Base-by-base conservation (phyloP, 2,113 vertebrate species). In the Vanacampus margaritifer region DNA sequence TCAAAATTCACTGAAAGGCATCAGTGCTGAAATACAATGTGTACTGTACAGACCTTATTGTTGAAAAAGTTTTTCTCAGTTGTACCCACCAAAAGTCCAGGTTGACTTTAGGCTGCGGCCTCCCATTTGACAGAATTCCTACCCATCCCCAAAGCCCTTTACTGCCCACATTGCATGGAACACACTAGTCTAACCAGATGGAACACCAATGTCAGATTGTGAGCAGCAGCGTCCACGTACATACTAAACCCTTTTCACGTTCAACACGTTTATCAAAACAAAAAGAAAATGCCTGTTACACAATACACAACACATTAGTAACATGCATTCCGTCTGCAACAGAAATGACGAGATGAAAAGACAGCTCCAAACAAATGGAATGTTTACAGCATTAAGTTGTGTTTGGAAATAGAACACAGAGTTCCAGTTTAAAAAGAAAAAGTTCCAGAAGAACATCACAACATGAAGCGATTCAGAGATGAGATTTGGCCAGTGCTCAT, bases 321-420 rank as follows among this genome's bases (percentile, higher is more conserved):
- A 84, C 76, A 89, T 81, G 83, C 81, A 69, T 79, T 82, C 71
- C 70, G 64, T 73, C 83, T 84, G 86, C 84, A 85, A 84, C 68
- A 74, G 75, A 84, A 82, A 65, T 71, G 58, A 58, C 41, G 75
- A 76, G 72, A 85, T 81, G 73, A 86, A 79, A 75, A 81, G 63
- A 84, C 71, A 58, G 75, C 78, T 79, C 75, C 79, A 87, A 83
- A 80, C 58, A 75, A 46, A 74, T 74, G 89, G 89, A 90, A 90
- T 89, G 89, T 89, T 86, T 90, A 89, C 87, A 88, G 87, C 82
- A 80, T 87, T 77, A 64, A 76, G 68, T 85, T 79, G 75, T 85
- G 69, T 12, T 19, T 67, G 83, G 69, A 26, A 71, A 84, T 68
- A 0, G 67, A 81, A 59, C 45, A 48, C 77, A 79, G 61, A 58